phyloP scores from a whole-genome alignment of 1,140 invertebrate genomes.

The Rhizoglyphus robini region DNA sequence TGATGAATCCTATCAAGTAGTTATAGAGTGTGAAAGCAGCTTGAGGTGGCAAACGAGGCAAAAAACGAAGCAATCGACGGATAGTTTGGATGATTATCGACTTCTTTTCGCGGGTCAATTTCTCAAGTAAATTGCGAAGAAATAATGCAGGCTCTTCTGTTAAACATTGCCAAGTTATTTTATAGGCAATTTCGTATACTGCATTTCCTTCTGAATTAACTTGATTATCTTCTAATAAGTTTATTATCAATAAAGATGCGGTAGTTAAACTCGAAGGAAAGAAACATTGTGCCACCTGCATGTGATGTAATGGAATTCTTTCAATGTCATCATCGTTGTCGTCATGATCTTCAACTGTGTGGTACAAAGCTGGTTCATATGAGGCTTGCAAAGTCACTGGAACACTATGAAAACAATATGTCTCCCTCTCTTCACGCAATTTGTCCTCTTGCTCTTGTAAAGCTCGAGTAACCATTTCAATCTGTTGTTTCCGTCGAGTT shows the following conservation, averaged over 20 bases:
- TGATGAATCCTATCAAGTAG: constrained; percentile 94
- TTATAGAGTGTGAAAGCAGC: constrained; percentile 97
- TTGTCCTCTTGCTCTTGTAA: constrained; percentile 90
- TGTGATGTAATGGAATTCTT: constrained; percentile 36
- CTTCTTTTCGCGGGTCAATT: constrained; percentile 84
- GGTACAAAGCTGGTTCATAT: constrained; percentile 82
- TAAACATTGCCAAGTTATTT: constrained; percentile 87
- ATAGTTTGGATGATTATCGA: constrained; percentile 86
- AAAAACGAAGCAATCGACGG: constrained; percentile 78
- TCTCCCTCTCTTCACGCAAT: constrained; percentile 79
- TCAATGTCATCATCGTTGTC: constrained; percentile 42
- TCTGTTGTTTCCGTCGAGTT: constrained; percentile 95
- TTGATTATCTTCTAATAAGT: constrained; percentile 85
- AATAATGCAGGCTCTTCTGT: constrained; percentile 96
- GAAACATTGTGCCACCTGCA: constrained; percentile 77
- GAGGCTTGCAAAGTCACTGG: constrained; percentile 88
- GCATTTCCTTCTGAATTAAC: constrained; percentile 76
- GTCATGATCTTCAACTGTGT: constrained; percentile 64
- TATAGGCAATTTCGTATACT: constrained; percentile 43
- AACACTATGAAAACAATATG: constrained; percentile 91
- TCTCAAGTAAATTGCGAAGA: constrained; percentile 84
- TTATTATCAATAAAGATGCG: constrained; percentile 84
- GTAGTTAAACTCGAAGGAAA: constrained; percentile 94
- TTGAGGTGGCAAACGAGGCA: constrained; percentile 84
- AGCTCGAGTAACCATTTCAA: constrained; percentile 87